Evolutionary conservation across 2,113 vertebrate species (phyloP).

Genomic region (Hemichromis elongatus): DNA sequence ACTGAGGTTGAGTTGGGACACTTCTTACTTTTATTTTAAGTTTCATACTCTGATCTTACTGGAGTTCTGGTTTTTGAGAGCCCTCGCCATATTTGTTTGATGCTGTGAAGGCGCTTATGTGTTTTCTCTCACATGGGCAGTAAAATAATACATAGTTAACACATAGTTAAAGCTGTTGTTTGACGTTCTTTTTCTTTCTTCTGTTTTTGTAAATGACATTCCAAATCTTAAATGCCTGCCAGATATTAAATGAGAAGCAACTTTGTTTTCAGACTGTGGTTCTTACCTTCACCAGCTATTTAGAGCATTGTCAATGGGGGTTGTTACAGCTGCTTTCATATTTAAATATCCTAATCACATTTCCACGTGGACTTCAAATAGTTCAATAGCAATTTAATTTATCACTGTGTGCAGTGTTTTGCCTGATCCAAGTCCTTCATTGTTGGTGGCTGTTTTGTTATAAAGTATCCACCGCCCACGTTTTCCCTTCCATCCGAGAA

Average conservation of each 20-base stretch:
- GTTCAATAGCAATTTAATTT: background rate
- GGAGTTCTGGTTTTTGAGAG: background rate
- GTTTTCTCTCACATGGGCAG: constrained; percentile 1
- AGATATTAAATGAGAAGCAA: constrained; percentile 35
- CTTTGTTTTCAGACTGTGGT: background rate
- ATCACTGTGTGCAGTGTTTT: background rate
- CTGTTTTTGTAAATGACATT: constrained; percentile 29
- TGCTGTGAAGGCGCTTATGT: background rate
- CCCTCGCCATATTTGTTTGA: background rate
- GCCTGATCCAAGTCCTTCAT: background rate
- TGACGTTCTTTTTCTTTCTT: background rate
- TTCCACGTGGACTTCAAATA: background rate
- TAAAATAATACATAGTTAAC: background rate
- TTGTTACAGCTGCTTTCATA: background rate
- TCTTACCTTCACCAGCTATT: background rate
- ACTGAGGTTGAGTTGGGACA: background rate
- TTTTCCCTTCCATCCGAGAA: background rate
- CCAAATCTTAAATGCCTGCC: constrained; percentile 30
- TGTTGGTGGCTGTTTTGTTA: background rate
- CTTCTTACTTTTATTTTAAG: background rate
- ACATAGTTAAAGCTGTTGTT: constrained; percentile 8
- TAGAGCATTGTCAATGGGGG: background rate
- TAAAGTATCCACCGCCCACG: background rate
- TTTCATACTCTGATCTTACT: background rate
- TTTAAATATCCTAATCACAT: background rate